Conservation (phyloP, 2,113 vertebrate genomes). For the Podarcis raffonei region DNA sequence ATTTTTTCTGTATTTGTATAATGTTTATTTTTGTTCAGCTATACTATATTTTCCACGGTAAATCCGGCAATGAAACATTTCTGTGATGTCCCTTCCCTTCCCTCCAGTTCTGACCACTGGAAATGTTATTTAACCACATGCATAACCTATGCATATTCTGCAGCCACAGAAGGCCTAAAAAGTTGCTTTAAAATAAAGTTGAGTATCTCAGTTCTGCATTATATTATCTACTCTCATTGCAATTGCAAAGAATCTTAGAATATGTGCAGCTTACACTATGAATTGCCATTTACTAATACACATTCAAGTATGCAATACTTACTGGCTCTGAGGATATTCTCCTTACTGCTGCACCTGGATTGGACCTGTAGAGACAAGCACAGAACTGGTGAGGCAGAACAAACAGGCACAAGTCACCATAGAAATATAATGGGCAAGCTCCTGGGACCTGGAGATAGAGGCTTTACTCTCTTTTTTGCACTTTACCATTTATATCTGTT, state of each 20-base stretch:
- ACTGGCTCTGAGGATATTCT: conserved; percentile 99
- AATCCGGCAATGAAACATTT: too few species aligned
- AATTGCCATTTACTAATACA: conserved; percentile 18
- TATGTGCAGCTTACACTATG: neutral
- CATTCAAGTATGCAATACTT: conserved; percentile 73
- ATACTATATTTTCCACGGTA: too few species aligned
- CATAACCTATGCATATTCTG: neutral
- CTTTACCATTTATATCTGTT: conserved; percentile 28
- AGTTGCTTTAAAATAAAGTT: neutral
- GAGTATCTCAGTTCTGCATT: neutral
- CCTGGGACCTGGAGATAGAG: conserved; percentile 80
- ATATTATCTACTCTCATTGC: neutral
- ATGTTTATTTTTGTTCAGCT: too few species aligned
- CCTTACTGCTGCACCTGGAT: conserved; percentile 99
- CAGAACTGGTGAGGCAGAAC: conserved; percentile 71
- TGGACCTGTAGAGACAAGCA: conserved; percentile 89
- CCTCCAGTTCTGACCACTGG: too few species aligned
- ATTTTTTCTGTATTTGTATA: too few species aligned
- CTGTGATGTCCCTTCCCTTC: too few species aligned
- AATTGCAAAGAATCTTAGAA: neutral
- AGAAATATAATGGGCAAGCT: conserved; percentile 79
- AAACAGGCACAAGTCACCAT: conserved; percentile 62
- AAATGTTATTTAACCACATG: neutral
- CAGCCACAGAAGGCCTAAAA: neutral
- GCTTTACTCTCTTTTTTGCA: conserved; percentile 44